Evolutionary conservation across 2,113 vertebrate genomes (phyloP), one percentile per base, ranked within the genome.

Genomic region (Silurus glanis): DNA sequence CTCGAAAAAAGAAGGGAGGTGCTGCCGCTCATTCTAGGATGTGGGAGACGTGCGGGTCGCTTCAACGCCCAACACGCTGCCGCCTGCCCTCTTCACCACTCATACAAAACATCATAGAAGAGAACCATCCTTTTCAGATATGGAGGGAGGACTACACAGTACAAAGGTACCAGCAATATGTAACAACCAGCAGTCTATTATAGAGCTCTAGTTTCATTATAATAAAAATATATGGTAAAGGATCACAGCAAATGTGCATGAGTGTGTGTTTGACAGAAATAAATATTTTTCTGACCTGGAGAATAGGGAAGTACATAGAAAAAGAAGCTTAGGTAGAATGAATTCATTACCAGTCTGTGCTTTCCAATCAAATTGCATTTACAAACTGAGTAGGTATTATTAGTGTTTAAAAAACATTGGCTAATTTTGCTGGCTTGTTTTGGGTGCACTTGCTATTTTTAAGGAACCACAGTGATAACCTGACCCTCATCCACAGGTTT

Each of bases 1-100:
- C 98, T 17, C 96, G 98, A 80, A 97, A 96, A 91, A 99, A 97
- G 90, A 98, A 95, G 25, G 96, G 95, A 16, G 91, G 91, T 83
- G n/a, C 47, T 19, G 10, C 37, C 61, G 51, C 88, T 83, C 75
- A 94, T 37, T 3, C 90, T 13, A 91, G 93, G 87, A 92, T 95
- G 59, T 94, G 89, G 89, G 95, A 96, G 71, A 23, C 58, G 84
- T 69, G 67, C 55, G 92, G 88, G 92, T 92, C 19, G 0, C 75
- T 95, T 78, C 91, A 95, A 56, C 91, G 92, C 82, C 45, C 67
- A 49, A 92, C 91, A 79, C 92, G 93, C 37, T 90, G 93, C 14
- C 82, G 92, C 28, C 17, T 92, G 84, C 94, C 94, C 69, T 92
- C 89, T 13, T 94, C 93, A 0, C 93, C 94, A 1, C 92, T 95